Evolutionary conservation across 2,888 invertebrate genomes (phyloP), one percentile per base, ranked within the genome.

Genomic region (Dorcus hopei): DNA sequence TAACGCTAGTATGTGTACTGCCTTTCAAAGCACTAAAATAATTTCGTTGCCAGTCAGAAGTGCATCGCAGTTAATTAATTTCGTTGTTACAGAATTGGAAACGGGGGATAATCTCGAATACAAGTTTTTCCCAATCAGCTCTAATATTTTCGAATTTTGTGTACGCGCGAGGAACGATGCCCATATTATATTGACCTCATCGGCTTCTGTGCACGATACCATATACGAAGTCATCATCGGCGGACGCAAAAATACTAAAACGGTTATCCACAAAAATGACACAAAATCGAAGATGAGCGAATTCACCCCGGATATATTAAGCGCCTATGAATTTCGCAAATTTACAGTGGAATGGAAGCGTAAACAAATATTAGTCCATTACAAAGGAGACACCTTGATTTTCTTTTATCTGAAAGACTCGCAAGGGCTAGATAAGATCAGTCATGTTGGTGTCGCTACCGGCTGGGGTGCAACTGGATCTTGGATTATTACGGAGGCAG

Each of bases 161-260:
- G 87, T 95, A 4, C 87, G 88, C 63, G 85, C 94, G 0, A 72
- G 86, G 1, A 87, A 94, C 72, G 94, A 95, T 80, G 95, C 93
- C 8, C 95, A 95, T 75, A 72, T 95, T 68, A 91, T 91, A 0
- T 85, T 95, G 9, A 88, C 90, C 9, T 81, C 86, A 57, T 85
- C 85, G 0, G 87, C 91, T 2, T 80, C 82, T 48, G 91, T 89
- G 65, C 79, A 83, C 7, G 86, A 88, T 51, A 93, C 92, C 19
- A 91, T 94, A 82, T 87, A 88, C 74, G 95, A 95, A 84, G 75
- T 95, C 53, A 91, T 94, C 79, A 83, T 95, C 69, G 95, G 95
- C 33, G 94, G 94, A 38, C 95, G 94, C 94, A 85, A 85, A 23
- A 94, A 95, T 77, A 81, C 84, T 62, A 92, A 91, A 79, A 91